phyloP scores from a whole-genome alignment of 2,797 vertebrate genomes.

The Sebastes ruberrimus region DNA sequence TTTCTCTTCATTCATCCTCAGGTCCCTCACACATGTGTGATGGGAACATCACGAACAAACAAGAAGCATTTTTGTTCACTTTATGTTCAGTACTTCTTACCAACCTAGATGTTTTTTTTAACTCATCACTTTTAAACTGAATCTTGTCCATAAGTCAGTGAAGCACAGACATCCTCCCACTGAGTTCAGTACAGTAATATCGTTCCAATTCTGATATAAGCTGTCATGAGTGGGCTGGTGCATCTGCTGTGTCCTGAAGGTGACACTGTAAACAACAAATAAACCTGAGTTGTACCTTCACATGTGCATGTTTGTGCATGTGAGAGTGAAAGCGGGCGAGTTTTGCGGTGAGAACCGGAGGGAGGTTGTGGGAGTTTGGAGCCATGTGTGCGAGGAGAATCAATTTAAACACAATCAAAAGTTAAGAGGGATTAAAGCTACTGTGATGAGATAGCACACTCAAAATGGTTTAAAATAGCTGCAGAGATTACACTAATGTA shows the following conservation, averaged over 20 bases:
- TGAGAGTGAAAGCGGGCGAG: not conserved
- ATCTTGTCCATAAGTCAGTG: not conserved
- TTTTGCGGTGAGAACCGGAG: conserved; percentile 31
- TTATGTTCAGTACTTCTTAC: not conserved
- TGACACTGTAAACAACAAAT: conserved; percentile 1
- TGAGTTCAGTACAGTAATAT: not conserved
- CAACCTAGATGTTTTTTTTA: not conserved
- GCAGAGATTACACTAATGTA: conserved; percentile 82
- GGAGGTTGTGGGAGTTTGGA: conserved; percentile 50
- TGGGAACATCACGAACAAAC: not conserved
- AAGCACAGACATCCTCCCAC: not conserved
- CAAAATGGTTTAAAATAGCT: conserved; percentile 81
- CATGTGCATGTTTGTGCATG: not conserved
- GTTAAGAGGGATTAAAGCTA: conserved; percentile 80
- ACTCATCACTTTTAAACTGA: not conserved
- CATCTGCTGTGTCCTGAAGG: conserved; percentile 5
- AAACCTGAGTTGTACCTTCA: not conserved
- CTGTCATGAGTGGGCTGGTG: not conserved
- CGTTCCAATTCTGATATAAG: not conserved
- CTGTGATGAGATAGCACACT: conserved; percentile 74
- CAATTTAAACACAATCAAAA: conserved; percentile 81
- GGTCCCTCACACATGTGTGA: not conserved
- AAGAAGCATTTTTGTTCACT: not conserved
- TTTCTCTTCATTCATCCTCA: not conserved
- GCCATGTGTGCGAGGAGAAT: conserved; percentile 73